Percentiles rank a stretch among this genome's conserved stretches.
Conservation (phyloP, 2,888 invertebrate genomes). For the Diaphora mendica region DNA sequence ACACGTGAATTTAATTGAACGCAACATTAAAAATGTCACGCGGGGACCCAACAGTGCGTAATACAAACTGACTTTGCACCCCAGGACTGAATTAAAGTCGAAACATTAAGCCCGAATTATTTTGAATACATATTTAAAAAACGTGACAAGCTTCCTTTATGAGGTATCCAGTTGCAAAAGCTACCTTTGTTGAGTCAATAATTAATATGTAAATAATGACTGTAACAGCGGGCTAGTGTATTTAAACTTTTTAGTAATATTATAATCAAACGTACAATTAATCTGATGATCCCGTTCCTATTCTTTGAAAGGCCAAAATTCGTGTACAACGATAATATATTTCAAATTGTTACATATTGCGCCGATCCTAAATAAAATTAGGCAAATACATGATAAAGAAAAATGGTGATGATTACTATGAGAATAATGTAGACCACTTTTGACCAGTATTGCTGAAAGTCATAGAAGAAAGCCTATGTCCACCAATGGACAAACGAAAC, state of each 20-base stretch:
- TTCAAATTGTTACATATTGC: too few relatives aligned
- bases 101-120: slow-evolving; percentile 20
- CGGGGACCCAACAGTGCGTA: slow-evolving; percentile 5
- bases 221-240: background rate
- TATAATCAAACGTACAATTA: too few relatives aligned
- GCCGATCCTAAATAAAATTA: too few relatives aligned
- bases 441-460: background rate
- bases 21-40: slow-evolving; percentile 11
- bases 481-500: too few relatives aligned
- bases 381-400: too few relatives aligned
- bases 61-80: background rate
- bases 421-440: background rate
- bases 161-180: slow-evolving; percentile 19
- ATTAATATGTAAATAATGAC: slow-evolving; percentile 11
- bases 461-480: background rate
- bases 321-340: too few relatives aligned
- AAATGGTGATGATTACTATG: too few relatives aligned
- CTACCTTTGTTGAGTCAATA: slow-evolving; percentile 14
- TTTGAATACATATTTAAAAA: slow-evolving; percentile 30
- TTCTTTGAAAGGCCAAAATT: too few relatives aligned
- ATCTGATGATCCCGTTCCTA: too few relatives aligned
- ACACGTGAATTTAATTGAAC: slow-evolving; percentile 11
- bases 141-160: slow-evolving; percentile 29
- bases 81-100: background rate
- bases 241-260: background rate